Base-by-base conservation (phyloP, 2,113 vertebrate species). In the Martes martes region DNA sequence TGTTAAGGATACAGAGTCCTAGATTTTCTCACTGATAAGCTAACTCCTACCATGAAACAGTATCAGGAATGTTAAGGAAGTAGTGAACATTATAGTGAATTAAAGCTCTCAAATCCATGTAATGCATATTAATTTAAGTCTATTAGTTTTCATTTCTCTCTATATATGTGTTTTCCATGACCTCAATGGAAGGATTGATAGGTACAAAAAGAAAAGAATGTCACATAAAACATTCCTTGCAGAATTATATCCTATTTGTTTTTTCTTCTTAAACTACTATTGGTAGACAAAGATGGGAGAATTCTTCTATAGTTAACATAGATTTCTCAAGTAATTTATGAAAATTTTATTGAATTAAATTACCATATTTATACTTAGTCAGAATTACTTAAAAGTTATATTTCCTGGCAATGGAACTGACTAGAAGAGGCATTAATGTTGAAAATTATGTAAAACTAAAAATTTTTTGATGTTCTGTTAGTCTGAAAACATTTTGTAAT, bases 381-480 rank as follows among this genome's bases (percentile, higher is more conserved):
- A 78, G 45, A 90, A 79, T 33, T 91, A 79, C n/a, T 94, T 95
- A 89, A 86, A 97, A 50, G 16, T 81, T 59, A 19, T 76, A 71
- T 71, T 93, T 92, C 80, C 59, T 82, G 90, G 36, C n/a, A 94
- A 69, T 92, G 9, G 55, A 89, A 93, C 69, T 61, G 85, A 83
- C 76, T 88, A 14, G 26, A 86, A 89, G 63, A 71, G 21, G 94
- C 6, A 80, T 79, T 91, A 86, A 69, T 85, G 91, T 85, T 85
- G 63, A 96, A 89, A 91, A 96, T 88, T 88, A 74, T 78, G 42
- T 82, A 67, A 95, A 80, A 74, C 36, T 82, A 76, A 89, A 65
- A 63, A 80, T 26, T 71, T 91, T 76, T 97, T 10, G 73, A 87
- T 84, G 39, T 81, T 93, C 55, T 50, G 36, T 81, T 90, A 42